Evolutionary conservation across 2,888 invertebrate genomes (phyloP), one percentile per base, ranked within the genome.

Genomic region (Diadegma fenestrale): DNA sequence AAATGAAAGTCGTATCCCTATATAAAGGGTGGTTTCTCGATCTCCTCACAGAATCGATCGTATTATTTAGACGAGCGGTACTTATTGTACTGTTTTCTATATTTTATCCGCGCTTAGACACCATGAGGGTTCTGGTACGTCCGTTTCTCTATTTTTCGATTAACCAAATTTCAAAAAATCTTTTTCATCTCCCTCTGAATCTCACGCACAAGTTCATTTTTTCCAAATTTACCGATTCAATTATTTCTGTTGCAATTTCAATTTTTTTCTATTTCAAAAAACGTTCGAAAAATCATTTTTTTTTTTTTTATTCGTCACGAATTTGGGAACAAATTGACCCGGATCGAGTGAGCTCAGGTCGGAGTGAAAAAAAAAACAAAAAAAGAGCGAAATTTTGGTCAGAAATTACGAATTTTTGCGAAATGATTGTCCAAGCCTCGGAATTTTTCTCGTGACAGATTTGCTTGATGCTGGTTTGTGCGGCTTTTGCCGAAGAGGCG

Each of bases 1-100:
- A 93, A 94, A 94, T 93, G 94, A 94, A 94, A 93, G 94, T 94
- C 89, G 92, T 92, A 92, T 93, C 90, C 91, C 93, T 94, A 94
- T 94, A 94, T 94, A 94, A 94, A 94, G 94, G 94, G 94, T 93
- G 90, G 91, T 91, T 94, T 93, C 90, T 80, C 84, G 80, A 82
- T 45, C n/a, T 8, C 80, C 88, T 86, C 88, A 84, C 93, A 93
- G 92, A 93, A 90, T 87, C 87, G 88, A 89, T 91, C 91, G 90
- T 87, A 90, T 85, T 85, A 66, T 91, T 91, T 91, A 85, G 86
- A 80, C 76, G 51, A 83, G 80, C 80, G 22, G 10, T 43, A 86
- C 87, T 51, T 77, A 87, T 88, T 86, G 82, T 88, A 87, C 88
- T 86, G 82, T 88, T 88, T 51, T 89, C 88, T 89, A 89, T 89